Conservation (phyloP, 2,113 vertebrate species). For the Addax nasomaculatus region DNA sequence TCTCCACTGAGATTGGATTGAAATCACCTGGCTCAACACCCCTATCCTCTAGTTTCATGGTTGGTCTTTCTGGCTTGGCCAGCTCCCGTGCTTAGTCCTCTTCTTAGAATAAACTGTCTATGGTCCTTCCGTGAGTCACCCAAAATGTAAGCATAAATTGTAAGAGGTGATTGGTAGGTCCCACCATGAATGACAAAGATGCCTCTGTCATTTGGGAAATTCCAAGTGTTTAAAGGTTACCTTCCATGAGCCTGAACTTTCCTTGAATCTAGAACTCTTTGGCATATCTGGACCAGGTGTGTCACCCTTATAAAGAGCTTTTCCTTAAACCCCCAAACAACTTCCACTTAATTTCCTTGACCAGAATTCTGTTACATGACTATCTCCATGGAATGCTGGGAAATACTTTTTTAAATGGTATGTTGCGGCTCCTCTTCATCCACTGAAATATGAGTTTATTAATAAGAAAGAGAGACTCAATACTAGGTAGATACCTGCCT, state of each 20-base stretch:
- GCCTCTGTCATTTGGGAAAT: neutral
- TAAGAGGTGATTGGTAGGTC: neutral
- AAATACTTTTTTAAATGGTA: neutral
- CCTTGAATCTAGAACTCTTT: neutral
- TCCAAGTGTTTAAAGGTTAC: neutral
- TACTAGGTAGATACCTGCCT: neutral
- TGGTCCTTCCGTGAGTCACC: neutral
- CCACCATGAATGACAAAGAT: neutral
- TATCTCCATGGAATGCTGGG: neutral
- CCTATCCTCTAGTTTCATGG: neutral
- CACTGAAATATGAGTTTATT: neutral
- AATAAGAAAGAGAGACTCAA: neutral
- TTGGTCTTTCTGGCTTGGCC: neutral
- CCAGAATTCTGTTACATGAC: neutral
- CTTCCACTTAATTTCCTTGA: neutral
- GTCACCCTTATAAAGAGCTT: neutral
- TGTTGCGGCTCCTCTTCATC: neutral
- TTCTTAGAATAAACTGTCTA: neutral
- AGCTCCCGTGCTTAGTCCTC: neutral
- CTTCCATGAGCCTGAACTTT: neutral
- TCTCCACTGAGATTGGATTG: neutral
- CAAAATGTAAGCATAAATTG: neutral
- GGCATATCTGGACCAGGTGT: neutral
- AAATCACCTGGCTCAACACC: neutral
- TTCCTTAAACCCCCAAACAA: neutral